phyloP scores from a whole-genome alignment of 2,888 invertebrate genomes.

The Arenicola marina region DNA sequence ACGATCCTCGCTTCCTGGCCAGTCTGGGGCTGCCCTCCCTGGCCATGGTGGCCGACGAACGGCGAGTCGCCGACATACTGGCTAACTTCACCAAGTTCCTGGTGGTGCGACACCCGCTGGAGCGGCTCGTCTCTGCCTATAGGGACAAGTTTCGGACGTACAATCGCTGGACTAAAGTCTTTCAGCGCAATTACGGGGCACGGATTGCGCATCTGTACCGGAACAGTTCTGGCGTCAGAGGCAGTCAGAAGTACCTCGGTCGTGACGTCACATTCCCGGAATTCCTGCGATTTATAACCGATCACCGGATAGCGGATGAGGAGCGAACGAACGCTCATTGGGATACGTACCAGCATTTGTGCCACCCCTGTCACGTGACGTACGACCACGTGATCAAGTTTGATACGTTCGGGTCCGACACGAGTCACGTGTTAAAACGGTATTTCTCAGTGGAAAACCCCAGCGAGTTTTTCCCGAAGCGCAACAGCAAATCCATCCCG shows the following conservation, averaged over 20 bases:
- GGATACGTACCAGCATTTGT: slow-evolving; percentile 2
- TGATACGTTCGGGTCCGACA: neutral
- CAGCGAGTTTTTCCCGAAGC: neutral
- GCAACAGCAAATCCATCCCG: neutral
- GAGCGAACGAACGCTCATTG: neutral
- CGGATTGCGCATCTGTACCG: neutral
- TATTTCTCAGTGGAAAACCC: neutral
- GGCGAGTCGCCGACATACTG: neutral
- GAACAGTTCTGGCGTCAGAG: neutral
- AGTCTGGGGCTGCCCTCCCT: neutral
- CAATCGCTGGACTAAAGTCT: neutral
- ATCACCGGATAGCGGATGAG: neutral
- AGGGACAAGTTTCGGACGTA: neutral
- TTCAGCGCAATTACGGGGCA: neutral
- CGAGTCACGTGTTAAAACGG: neutral
- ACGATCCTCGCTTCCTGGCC: neutral
- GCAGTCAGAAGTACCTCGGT: neutral
- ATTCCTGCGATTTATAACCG: neutral
- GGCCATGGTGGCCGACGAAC: neutral
- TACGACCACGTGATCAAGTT: slow-evolving; percentile 1
- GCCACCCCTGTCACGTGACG: neutral
- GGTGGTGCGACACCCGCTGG: neutral
- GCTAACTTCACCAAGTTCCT: neutral
- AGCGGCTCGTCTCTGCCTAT: slow-evolving; percentile 2
- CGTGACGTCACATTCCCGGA: slow-evolving; percentile 1